These are phyloP conservation scores for Nematolebias whitei DNA, from an alignment of 2,113 vertebrate species.

Conservation along the genomic window DNA sequence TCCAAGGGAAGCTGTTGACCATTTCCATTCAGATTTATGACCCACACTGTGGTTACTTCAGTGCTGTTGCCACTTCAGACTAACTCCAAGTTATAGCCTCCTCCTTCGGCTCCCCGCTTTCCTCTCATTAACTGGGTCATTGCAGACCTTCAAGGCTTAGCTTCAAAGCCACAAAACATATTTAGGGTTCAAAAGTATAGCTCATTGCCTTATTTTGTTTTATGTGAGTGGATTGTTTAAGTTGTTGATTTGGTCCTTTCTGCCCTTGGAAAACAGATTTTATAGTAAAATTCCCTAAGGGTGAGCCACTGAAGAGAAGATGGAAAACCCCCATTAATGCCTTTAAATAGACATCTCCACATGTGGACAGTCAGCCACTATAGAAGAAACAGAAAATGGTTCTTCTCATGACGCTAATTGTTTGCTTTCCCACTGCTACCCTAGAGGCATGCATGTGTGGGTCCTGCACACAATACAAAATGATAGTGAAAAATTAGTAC, in stretches of 20 bases:
- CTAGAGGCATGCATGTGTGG: slow-evolving; percentile 66
- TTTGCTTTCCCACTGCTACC: slow-evolving; percentile 40
- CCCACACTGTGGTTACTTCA: slow-evolving; percentile 56
- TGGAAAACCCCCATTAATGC: slow-evolving; percentile 25
- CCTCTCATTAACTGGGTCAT: slow-evolving; percentile 46
- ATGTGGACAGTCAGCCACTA: slow-evolving; percentile 17
- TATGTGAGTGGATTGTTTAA: slow-evolving; percentile 8
- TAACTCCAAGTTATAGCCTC: slow-evolving; percentile 27
- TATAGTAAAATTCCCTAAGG: slow-evolving; percentile 39
- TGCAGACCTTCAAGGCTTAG: slow-evolving; percentile 25
- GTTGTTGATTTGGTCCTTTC: slow-evolving; percentile 18
- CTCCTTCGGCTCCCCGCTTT: slow-evolving; percentile 29
- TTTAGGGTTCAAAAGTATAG: slow-evolving; percentile 17
- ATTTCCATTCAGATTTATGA: slow-evolving; percentile 69
- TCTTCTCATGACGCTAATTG: slow-evolving; percentile 57
- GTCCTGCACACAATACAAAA: slow-evolving; percentile 49
- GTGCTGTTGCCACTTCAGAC: slow-evolving; percentile 39
- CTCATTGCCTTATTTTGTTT: slow-evolving; percentile 24
- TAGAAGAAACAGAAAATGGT: slow-evolving; percentile 39
- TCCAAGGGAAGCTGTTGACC: slow-evolving; percentile 49
- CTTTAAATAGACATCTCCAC: slow-evolving; percentile 30
- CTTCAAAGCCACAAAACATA: slow-evolving; percentile 20
- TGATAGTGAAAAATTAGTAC: no score
- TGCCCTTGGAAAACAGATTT: slow-evolving; percentile 20
- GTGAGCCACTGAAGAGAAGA: slow-evolving; percentile 19